Conservation (phyloP, 2,888 invertebrate species). For the Tupiocoris notatus region DNA sequence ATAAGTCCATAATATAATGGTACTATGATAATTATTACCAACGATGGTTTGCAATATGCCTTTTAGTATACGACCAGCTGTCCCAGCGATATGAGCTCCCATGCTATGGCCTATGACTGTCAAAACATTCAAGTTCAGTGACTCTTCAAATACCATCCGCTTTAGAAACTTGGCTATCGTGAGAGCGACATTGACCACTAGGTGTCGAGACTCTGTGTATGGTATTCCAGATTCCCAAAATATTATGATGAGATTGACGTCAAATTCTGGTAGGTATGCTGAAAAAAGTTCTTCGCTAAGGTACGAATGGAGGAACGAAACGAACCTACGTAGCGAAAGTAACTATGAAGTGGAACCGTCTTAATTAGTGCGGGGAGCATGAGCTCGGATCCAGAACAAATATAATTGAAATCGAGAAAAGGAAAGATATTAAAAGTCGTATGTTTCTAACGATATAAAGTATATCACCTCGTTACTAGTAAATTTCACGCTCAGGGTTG, state of each 20-base stretch:
- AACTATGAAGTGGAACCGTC: too few relatives aligned
- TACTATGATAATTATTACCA: too few relatives aligned
- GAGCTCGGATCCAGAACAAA: too few relatives aligned
- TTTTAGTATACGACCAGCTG: background rate
- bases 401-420: too few relatives aligned
- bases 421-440: too few relatives aligned
- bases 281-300: too few relatives aligned
- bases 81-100: conserved; percentile 3
- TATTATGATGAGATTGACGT: background rate
- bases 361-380: too few relatives aligned
- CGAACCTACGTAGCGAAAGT: too few relatives aligned
- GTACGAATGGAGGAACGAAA: too few relatives aligned
- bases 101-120: background rate
- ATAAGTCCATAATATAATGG: background rate
- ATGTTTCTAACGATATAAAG: too few relatives aligned
- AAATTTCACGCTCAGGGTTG: too few relatives aligned
- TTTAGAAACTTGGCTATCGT: background rate
- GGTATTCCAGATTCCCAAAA: background rate
- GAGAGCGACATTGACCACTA: background rate
- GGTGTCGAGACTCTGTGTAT: background rate
- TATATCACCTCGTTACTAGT: too few relatives aligned
- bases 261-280: background rate
- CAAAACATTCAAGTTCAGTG: background rate
- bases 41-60: background rate
- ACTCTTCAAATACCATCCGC: background rate